phyloP scores from a whole-genome alignment of 2,888 invertebrate genomes.

The Tipula confusa region DNA sequence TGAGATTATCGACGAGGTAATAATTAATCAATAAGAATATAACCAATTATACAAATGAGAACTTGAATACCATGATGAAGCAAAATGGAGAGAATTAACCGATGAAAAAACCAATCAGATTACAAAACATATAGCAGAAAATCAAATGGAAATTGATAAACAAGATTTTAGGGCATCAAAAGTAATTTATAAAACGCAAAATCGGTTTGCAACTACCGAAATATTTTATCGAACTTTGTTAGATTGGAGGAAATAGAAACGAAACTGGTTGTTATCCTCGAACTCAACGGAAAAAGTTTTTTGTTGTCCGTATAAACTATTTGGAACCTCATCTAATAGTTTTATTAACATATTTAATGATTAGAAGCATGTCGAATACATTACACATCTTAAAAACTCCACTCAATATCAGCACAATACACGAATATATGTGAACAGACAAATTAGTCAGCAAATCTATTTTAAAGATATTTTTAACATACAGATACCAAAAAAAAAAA shows the following conservation, averaged over 20 bases:
- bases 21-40: too few species aligned
- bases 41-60: not conserved
- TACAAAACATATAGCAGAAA: conserved; percentile 3
- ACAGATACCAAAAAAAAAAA: not conserved
- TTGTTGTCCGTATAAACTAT: not conserved
- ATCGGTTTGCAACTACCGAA: not conserved
- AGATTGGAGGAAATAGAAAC: not conserved
- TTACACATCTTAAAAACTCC: too few species aligned
- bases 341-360: too few species aligned
- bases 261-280: not conserved
- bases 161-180: not conserved
- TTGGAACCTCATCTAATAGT: too few species aligned
- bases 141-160: not conserved
- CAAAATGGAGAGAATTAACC: not conserved
- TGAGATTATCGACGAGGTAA: too few species aligned
- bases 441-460: not conserved
- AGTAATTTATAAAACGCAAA: not conserved
- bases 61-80: not conserved
- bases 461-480: too few species aligned
- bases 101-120: not conserved
- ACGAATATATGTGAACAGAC: not conserved
- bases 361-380: too few species aligned
- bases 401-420: not conserved
- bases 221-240: not conserved
- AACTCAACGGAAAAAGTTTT: not conserved